A percentile compares a stretch with the other conserved stretches of the same genome.
phyloP scores from a whole-genome alignment of 2,113 vertebrate species.

The Cygnus buccinator region DNA sequence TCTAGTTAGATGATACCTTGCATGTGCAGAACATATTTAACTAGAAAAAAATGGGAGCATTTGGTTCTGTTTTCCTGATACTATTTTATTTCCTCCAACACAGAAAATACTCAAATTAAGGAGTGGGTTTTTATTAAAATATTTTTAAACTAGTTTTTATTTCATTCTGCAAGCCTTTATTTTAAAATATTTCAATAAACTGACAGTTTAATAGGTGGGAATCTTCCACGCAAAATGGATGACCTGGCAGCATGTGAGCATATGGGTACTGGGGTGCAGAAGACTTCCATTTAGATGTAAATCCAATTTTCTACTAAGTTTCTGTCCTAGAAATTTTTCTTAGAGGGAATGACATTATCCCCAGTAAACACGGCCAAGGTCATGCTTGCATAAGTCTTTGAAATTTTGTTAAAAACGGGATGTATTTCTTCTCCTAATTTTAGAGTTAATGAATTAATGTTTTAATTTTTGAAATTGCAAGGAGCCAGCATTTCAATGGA shows the following conservation, averaged over 20 bases:
- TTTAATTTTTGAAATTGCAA: neutral
- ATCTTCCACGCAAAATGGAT: neutral
- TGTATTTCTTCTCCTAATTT: neutral
- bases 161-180: neutral
- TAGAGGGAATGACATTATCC: neutral
- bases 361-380: neutral
- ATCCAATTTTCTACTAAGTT: neutral
- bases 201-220: neutral
- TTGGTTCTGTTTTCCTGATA: neutral
- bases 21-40: no score
- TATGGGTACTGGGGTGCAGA: neutral
- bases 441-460: neutral
- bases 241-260: neutral
- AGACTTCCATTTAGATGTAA: neutral
- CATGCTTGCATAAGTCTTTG: neutral
- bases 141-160: neutral
- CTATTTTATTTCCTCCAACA: neutral
- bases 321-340: neutral
- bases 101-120: neutral
- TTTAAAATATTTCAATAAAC: neutral
- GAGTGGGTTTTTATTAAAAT: no score
- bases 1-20: neutral
- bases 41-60: neutral
- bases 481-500: neutral
- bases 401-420: neutral